Evolutionary conservation across 2,113 vertebrate species (phyloP).

Genomic region (Leptodactylus fuscus): DNA sequence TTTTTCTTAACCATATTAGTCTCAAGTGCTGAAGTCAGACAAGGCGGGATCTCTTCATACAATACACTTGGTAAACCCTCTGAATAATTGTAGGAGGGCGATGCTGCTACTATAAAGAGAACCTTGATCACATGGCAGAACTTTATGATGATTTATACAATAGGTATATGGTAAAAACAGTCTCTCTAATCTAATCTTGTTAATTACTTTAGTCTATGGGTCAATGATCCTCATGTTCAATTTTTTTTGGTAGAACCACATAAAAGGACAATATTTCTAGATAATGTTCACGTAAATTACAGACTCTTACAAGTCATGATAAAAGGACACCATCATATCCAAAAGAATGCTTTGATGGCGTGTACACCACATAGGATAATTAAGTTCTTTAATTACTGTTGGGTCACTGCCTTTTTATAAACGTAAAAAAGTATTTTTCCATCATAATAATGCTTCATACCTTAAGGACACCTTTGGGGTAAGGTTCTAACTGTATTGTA

Average conservation of each 20-base stretch:
- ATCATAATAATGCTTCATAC: too few species aligned
- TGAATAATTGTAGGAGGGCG: not conserved
- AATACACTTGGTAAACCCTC: not conserved
- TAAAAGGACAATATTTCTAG: not conserved
- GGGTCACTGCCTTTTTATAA: not conserved
- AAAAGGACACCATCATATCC: not conserved
- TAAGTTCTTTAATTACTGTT: not conserved
- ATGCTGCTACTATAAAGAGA: not conserved
- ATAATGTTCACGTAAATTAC: slow-evolving; percentile 20
- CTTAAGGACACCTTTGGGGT: too few species aligned
- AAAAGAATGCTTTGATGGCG: slow-evolving; percentile 5
- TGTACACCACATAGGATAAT: not conserved
- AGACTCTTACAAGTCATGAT: not conserved
- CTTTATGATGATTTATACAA: not conserved
- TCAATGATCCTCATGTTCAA: not conserved
- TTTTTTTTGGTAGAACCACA: not conserved
- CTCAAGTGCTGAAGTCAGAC: not conserved
- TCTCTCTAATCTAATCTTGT: not conserved
- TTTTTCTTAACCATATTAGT: not conserved
- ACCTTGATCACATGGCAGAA: not conserved
- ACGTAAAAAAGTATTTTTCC: too few species aligned
- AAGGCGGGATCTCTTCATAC: not conserved
- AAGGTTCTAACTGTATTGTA: too few species aligned
- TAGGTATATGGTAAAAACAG: not conserved
- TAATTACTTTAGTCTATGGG: slow-evolving; percentile 16